A percentile compares a stretch with the other conserved stretches of the same genome.
These are phyloP conservation scores for Enteromius trimaculatus DNA, from an alignment of 2,797 vertebrate species.

Conservation along the genomic window DNA sequence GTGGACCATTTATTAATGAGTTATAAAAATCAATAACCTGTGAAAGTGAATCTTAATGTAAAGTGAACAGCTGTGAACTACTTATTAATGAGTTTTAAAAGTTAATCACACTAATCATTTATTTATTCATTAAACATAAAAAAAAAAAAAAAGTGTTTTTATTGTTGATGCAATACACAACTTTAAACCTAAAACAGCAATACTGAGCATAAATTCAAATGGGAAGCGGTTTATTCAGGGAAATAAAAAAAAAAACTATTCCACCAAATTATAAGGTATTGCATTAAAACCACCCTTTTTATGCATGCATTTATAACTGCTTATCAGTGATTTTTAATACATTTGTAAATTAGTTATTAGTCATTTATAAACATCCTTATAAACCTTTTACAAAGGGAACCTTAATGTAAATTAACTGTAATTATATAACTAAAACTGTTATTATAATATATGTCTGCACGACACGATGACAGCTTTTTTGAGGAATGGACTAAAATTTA, in stretches of 20 bases:
- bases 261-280: neutral
- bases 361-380: neutral
- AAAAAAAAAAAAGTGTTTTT: no score
- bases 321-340: neutral
- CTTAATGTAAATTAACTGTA: neutral
- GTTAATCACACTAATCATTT: neutral
- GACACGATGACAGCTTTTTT: neutral
- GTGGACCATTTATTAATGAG: neutral
- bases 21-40: neutral
- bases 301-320: neutral
- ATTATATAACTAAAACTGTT: neutral
- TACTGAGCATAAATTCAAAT: neutral
- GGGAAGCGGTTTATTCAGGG: no score
- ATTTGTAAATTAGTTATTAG: neutral
- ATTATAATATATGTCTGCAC: neutral
- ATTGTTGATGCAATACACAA: no score
- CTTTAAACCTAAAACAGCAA: neutral
- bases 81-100: neutral
- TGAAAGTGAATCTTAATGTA: no score
- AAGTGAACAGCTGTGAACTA: neutral
- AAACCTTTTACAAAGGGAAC: neutral
- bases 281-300: neutral
- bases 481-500: neutral
- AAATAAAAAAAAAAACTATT: neutral
- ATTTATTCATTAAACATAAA: neutral